These are phyloP conservation scores for Hirtodrosophila cameraria DNA, from an alignment of 2,888 invertebrate genomes.

Conservation along the genomic window DNA sequence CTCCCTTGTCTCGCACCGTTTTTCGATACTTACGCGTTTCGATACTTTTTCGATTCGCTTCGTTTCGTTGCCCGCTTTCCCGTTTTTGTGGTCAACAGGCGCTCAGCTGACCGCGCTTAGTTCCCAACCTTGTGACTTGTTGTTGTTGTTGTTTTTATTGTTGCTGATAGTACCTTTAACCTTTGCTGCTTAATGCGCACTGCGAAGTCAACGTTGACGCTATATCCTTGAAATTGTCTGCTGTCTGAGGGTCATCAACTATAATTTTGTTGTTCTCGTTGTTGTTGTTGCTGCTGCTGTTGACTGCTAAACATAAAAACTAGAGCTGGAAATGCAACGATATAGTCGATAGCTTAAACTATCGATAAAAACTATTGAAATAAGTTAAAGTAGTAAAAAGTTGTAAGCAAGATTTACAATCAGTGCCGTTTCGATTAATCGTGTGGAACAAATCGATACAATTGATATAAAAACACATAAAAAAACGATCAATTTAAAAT, in stretches of 20 bases:
- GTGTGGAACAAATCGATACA: too few species aligned
- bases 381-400: too few species aligned
- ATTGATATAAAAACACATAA: too few species aligned
- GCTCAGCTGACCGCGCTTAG: constrained; percentile 46
- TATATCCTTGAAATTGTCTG: constrained; percentile 75
- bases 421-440: too few species aligned
- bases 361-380: too few species aligned
- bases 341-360: too few species aligned
- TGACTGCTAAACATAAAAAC: constrained; percentile 2
- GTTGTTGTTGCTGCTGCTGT: constrained; percentile 22
- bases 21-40: constrained; percentile 56
- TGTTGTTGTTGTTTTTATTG: constrained; percentile 26
- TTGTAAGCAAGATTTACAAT: too few species aligned
- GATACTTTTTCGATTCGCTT: constrained; percentile 16
- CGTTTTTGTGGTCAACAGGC: constrained; percentile 37
- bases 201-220: constrained; percentile 29
- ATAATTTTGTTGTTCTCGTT: constrained; percentile 51
- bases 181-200: constrained; percentile 58
- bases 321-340: too few species aligned
- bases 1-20: constrained; percentile 5
- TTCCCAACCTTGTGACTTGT: constrained; percentile 65
- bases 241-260: constrained; percentile 78
- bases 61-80: constrained; percentile 15
- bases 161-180: constrained; percentile 70
- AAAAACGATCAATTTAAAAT: too few species aligned